A percentile compares a stretch with the other conserved stretches of the same genome.
phyloP scores from a whole-genome alignment of 2,888 invertebrate genomes.

The Thecocarcelia acutangulata region DNA sequence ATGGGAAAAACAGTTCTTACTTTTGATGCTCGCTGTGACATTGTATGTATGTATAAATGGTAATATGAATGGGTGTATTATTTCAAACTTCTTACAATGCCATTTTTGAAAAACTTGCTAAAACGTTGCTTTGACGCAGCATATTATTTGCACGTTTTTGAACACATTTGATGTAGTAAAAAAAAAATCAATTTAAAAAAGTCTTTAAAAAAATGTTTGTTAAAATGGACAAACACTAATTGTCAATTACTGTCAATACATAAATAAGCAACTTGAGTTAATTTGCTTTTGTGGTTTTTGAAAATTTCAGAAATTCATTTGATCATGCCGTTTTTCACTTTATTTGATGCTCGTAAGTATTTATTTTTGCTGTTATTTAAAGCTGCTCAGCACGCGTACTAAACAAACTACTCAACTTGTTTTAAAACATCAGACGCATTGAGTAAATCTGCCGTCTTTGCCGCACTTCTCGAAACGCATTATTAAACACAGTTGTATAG shows the following conservation, averaged over 20 bases:
- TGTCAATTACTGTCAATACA: slow-evolving; percentile 68
- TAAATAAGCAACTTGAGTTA: slow-evolving; percentile 60
- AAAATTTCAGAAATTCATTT: slow-evolving; percentile 62
- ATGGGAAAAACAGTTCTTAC: not conserved
- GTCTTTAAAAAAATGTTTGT: slow-evolving; percentile 37
- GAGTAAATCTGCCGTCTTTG: slow-evolving; percentile 42
- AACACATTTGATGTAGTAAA: not conserved
- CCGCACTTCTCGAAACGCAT: slow-evolving; percentile 32
- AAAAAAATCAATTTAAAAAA: not conserved
- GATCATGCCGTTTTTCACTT: slow-evolving; percentile 59
- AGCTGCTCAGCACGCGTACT: slow-evolving; percentile 67
- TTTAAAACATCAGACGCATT: slow-evolving; percentile 61
- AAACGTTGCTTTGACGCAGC: slow-evolving; percentile 39
- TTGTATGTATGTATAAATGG: slow-evolving; percentile 48
- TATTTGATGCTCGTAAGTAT: slow-evolving; percentile 25
- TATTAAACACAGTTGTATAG: slow-evolving; percentile 53
- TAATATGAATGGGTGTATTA: slow-evolving; percentile 56
- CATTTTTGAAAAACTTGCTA: slow-evolving; percentile 44
- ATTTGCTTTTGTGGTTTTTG: slow-evolving; percentile 66
- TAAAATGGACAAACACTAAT: slow-evolving; percentile 62
- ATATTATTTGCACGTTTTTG: slow-evolving; percentile 51
- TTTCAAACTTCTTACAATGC: slow-evolving; percentile 17
- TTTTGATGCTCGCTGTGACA: not conserved
- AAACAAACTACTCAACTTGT: slow-evolving; percentile 68
- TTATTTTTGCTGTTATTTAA: slow-evolving; percentile 57